phyloP scores from a whole-genome alignment of 1,140 invertebrate species.

The Callitettix versicolor region DNA sequence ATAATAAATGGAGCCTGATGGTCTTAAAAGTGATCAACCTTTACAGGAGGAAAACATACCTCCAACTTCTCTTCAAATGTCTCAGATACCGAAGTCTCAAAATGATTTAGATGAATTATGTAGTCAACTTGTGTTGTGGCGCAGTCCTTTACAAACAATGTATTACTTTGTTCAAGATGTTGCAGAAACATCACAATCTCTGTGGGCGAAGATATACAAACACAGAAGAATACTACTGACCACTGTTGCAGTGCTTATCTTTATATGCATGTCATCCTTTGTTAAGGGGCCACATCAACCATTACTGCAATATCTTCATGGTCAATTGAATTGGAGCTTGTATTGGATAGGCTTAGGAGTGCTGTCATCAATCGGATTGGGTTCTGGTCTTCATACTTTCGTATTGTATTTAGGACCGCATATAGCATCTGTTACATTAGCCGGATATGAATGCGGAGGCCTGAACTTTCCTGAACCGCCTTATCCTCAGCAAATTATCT shows the following conservation, averaged over 20 bases:
- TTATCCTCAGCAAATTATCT: constrained; percentile 79
- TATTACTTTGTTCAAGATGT: neutral
- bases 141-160: neutral
- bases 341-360: constrained; percentile 96
- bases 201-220: too few species aligned
- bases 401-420: constrained; percentile 89
- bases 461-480: constrained; percentile 89
- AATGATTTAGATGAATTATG: too few species aligned
- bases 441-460: constrained; percentile 92
- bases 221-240: neutral
- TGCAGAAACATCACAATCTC: too few species aligned
- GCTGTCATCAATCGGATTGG: constrained; percentile 91
- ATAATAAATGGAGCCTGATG: too few species aligned
- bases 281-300: neutral
- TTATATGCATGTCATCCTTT: neutral
- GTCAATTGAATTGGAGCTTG: too few species aligned
- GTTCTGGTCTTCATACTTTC: constrained; percentile 97
- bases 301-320: too few species aligned
- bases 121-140: neutral
- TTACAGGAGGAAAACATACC: too few species aligned
- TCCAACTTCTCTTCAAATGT: too few species aligned
- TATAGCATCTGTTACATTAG: constrained; percentile 89
- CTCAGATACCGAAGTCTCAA: too few species aligned
- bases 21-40: too few species aligned
- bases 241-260: neutral